Percentiles rank a stretch among this genome's conserved stretches.
Conservation (phyloP, 2,888 invertebrate genomes). For the Venusia cambrica region DNA sequence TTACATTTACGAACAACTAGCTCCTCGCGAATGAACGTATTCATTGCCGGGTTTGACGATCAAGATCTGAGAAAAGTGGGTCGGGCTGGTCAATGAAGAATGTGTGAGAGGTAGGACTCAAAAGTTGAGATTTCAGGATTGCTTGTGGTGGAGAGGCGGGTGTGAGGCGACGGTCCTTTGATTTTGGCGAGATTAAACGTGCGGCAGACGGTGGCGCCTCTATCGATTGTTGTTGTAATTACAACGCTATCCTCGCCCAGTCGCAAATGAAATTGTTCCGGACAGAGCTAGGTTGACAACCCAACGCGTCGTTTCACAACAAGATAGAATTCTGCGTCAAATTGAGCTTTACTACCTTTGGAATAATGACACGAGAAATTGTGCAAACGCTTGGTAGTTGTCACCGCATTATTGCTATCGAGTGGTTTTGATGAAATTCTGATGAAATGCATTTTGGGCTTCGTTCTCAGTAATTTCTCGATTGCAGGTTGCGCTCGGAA, state of each 20-base stretch:
- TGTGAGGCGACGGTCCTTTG: slow-evolving; percentile 78
- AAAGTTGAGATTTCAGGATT: slow-evolving; percentile 33
- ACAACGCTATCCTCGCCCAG: slow-evolving; percentile 79
- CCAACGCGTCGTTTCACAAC: slow-evolving; percentile 65
- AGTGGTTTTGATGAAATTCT: slow-evolving; percentile 51
- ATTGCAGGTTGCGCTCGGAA: slow-evolving; percentile 5
- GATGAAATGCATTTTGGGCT: slow-evolving; percentile 45
- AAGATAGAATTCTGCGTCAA: slow-evolving; percentile 39
- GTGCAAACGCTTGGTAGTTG: slow-evolving; percentile 24
- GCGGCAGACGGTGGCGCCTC: slow-evolving; percentile 81
- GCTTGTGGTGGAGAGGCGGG: slow-evolving; percentile 55
- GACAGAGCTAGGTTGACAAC: slow-evolving; percentile 73
- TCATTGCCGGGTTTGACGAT: slow-evolving; percentile 40
- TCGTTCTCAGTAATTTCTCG: slow-evolving; percentile 19
- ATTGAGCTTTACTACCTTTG: slow-evolving; percentile 49
- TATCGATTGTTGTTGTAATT: slow-evolving; percentile 82
- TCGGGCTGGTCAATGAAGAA: slow-evolving; percentile 41
- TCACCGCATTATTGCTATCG: slow-evolving; percentile 47
- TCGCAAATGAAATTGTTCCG: slow-evolving; percentile 81
- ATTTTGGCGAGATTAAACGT: slow-evolving; percentile 80
- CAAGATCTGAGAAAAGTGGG: not conserved
- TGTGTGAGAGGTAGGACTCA: slow-evolving; percentile 11
- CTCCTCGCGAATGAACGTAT: slow-evolving; percentile 22
- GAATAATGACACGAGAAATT: slow-evolving; percentile 30
- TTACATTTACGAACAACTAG: slow-evolving; percentile 50